A percentile compares a stretch with the other conserved stretches of the same genome.
These are phyloP conservation scores for Rhynchonycteris naso DNA, from an alignment of 2,797 vertebrate species.

Conservation along the genomic window DNA sequence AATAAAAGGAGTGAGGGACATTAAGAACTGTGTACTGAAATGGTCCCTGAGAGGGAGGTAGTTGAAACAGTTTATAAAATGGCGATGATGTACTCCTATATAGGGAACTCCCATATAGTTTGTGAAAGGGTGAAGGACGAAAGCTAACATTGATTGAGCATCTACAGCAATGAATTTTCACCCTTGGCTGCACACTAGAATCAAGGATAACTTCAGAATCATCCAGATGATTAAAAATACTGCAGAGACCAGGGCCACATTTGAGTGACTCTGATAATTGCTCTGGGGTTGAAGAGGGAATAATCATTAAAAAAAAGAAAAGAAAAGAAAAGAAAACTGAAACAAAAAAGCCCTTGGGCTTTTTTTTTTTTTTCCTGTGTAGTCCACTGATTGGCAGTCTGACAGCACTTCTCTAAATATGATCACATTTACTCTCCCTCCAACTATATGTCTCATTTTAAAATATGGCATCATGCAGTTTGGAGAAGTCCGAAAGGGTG, in stretches of 20 bases:
- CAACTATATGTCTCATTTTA: not conserved
- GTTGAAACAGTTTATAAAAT: not conserved
- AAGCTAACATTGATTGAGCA: not conserved
- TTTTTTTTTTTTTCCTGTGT: not conserved
- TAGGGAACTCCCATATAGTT: not conserved
- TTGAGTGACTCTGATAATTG: not conserved
- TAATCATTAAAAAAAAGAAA: slow-evolving; percentile 18
- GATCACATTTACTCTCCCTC: not conserved
- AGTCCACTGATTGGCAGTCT: not conserved
- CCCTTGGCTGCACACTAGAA: not conserved
- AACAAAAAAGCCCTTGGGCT: not conserved
- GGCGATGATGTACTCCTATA: fast-evolving
- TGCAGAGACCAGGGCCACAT: not conserved
- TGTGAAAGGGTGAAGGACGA: not conserved
- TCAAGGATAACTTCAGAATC: slow-evolving; percentile 3
- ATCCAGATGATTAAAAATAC: not conserved
- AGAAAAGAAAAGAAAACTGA: not conserved
- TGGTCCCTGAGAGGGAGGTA: not conserved
- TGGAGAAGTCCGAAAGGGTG: no score
- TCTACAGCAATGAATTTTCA: not conserved
- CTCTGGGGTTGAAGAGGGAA: not conserved
- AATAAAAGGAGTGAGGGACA: not conserved
- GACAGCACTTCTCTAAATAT: not conserved
- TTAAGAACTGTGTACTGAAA: not conserved
- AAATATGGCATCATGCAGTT: not conserved